Evolutionary conservation across 2,888 invertebrate genomes (phyloP).

Genomic region (Syrphus vitripennis): DNA sequence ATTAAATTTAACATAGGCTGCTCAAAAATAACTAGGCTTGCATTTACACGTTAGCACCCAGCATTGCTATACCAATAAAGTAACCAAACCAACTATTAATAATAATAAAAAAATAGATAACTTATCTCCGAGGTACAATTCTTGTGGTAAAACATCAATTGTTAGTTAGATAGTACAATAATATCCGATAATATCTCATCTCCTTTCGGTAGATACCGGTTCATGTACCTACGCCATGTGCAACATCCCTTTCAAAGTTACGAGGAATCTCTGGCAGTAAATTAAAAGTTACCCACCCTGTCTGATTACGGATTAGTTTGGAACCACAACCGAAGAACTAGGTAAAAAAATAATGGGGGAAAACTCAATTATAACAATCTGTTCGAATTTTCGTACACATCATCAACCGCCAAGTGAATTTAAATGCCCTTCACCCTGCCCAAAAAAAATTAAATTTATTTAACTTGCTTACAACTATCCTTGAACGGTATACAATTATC

Average conservation of each 20-base stretch:
- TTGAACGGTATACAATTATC: too few species aligned
- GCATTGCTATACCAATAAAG: constrained; percentile 50
- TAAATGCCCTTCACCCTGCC: constrained; percentile 50
- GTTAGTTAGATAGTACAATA: not conserved
- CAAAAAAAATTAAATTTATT: constrained; percentile 40
- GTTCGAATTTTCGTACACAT: constrained; percentile 79
- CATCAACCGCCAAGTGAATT: constrained; percentile 72
- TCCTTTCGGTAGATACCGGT: constrained; percentile 4
- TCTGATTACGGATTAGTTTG: constrained; percentile 49
- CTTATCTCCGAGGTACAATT: constrained; percentile 34
- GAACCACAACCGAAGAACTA: constrained; percentile 50
- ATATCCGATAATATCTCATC: constrained; percentile 8
- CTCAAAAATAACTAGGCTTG: constrained; percentile 17
- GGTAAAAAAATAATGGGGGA: constrained; percentile 66
- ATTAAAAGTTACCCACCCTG: constrained; percentile 81
- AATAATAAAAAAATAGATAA: constrained; percentile 50
- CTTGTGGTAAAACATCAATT: constrained; percentile 19
- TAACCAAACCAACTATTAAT: constrained; percentile 55
- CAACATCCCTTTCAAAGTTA: constrained; percentile 36
- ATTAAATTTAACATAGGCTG: too few species aligned
- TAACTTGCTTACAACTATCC: too few species aligned
- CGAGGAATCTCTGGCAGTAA: constrained; percentile 74
- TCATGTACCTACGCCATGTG: constrained; percentile 24
- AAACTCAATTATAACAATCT: constrained; percentile 82
- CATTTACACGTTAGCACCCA: constrained; percentile 40